Conservation (phyloP, 2,888 invertebrate genomes). For the Caenorhabditis japonica region DNA sequence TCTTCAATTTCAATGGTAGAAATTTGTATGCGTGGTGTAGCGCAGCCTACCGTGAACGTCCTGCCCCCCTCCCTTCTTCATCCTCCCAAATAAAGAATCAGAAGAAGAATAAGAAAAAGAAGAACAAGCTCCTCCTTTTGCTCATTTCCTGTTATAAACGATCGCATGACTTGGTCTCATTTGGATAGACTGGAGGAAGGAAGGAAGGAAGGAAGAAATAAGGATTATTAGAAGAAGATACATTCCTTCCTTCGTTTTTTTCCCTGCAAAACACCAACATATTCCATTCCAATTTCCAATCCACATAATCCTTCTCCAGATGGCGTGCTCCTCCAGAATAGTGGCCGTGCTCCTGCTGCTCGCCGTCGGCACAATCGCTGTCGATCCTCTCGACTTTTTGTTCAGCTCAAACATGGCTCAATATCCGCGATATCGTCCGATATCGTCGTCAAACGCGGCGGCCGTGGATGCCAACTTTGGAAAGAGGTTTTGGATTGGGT, state of each 20-base stretch:
- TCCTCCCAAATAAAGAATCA: too few relatives aligned
- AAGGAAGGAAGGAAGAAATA: too few relatives aligned
- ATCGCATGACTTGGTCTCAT: constrained; percentile 34
- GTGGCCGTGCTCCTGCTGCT: constrained; percentile 8
- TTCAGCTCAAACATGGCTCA: constrained; percentile 46
- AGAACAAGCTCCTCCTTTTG: neutral
- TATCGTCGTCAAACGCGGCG: neutral
- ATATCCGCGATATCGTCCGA: constrained; percentile 29
- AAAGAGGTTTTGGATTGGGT: constrained; percentile 46
- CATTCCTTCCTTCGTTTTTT: too few relatives aligned
- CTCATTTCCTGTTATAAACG: constrained; percentile 26
- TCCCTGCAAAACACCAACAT: too few relatives aligned
- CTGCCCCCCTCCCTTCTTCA: too few relatives aligned
- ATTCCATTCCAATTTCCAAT: too few relatives aligned
- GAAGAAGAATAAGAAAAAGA: too few relatives aligned
- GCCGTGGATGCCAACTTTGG: constrained; percentile 29
- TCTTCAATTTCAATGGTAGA: too few relatives aligned
- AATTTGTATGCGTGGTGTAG: too few relatives aligned
- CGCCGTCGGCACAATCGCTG: constrained; percentile 7
- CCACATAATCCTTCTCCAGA: constrained; percentile 13
- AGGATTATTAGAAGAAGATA: too few relatives aligned
- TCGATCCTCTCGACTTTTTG: constrained; percentile 42
- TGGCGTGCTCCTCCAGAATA: constrained; percentile 19
- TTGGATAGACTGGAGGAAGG: neutral
- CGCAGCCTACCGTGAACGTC: too few relatives aligned